These are phyloP conservation scores for Apoda limacodes DNA, from an alignment of 2,888 invertebrate genomes.

Conservation along the genomic window DNA sequence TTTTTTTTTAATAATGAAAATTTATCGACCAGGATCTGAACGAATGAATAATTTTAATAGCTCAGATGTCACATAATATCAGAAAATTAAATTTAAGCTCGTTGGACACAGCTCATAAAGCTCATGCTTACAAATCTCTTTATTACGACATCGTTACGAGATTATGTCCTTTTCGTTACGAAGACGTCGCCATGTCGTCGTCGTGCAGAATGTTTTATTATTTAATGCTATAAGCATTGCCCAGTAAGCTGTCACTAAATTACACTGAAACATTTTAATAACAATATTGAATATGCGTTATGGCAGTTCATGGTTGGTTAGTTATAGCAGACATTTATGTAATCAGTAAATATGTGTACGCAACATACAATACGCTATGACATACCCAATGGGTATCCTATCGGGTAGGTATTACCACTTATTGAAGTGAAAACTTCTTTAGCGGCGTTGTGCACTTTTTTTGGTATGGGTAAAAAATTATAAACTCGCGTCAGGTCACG, in stretches of 20 bases:
- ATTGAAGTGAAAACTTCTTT: too few species aligned
- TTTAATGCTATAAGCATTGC: constrained; percentile 50
- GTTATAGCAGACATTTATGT: too few species aligned
- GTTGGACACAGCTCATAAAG: constrained; percentile 68
- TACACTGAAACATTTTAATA: constrained; percentile 50
- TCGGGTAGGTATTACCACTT: too few species aligned
- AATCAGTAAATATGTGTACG: too few species aligned
- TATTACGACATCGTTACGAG: constrained; percentile 69
- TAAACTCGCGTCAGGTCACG: too few species aligned
- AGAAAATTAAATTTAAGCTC: constrained; percentile 69
- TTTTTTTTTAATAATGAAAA: constrained; percentile 1
- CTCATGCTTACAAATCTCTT: constrained; percentile 69
- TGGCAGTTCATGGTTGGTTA: constrained; percentile 32
- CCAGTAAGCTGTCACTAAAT: constrained; percentile 34
- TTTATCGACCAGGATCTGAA: too few species aligned
- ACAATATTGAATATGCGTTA: constrained; percentile 38
- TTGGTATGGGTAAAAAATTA: too few species aligned
- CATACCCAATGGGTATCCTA: too few species aligned
- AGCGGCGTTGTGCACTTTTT: too few species aligned
- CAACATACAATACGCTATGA: too few species aligned
- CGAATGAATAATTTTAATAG: constrained; percentile 65
- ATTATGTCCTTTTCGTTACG: constrained; percentile 63
- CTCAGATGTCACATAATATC: constrained; percentile 65
- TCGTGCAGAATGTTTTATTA: constrained; percentile 59
- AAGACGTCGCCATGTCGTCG: constrained; percentile 58